phyloP scores from a whole-genome alignment of 2,113 vertebrate species.

The Cathartes aura region DNA sequence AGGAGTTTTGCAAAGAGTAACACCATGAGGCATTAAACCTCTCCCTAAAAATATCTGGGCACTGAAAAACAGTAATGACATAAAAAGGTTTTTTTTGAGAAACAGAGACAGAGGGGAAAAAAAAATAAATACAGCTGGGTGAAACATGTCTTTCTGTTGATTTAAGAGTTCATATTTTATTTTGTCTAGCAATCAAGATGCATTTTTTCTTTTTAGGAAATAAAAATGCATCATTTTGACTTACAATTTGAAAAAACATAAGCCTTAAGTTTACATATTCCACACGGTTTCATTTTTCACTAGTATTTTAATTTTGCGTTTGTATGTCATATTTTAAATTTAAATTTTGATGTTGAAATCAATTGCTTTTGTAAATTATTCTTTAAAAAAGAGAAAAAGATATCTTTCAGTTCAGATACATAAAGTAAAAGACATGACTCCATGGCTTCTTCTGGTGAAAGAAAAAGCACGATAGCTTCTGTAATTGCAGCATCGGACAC shows the following conservation, averaged over 20 bases:
- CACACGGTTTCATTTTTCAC: neutral
- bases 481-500: neutral
- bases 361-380: neutral
- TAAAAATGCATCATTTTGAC: neutral
- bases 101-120: neutral
- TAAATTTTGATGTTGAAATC: neutral
- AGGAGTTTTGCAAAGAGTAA: neutral
- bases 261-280: neutral
- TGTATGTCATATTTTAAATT: neutral
- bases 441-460: neutral
- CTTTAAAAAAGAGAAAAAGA: neutral
- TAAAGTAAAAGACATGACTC: neutral
- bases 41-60: neutral
- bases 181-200: conserved; percentile 3
- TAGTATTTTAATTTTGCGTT: neutral
- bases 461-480: neutral
- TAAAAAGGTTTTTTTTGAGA: neutral
- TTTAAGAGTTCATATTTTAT: neutral
- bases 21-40: neutral
- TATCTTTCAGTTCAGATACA: neutral
- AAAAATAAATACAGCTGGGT: neutral
- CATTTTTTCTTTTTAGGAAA: neutral
- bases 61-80: neutral
- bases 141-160: neutral
- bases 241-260: neutral